Base-by-base conservation (phyloP, 2,113 vertebrate species). In the Gavia stellata region DNA sequence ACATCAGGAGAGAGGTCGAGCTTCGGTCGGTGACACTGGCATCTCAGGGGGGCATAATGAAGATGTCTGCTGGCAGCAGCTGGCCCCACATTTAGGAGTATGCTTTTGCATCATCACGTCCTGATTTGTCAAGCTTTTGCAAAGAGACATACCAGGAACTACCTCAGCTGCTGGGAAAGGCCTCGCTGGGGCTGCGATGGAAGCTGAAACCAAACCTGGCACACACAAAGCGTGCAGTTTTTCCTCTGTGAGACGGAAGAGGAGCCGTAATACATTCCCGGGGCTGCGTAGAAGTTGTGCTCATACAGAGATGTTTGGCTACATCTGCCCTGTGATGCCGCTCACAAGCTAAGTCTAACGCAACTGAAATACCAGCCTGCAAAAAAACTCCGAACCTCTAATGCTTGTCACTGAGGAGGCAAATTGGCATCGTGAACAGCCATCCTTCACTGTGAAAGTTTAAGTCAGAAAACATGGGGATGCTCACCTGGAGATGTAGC, bases 181-280 rank as follows among this genome's bases (percentile, higher is more conserved):
- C 17, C 26, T 42, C 1, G 0, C 25, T 38, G 36, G 40, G 53
- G 7, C 40, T 13, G 11, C 0, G 1, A 15, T 4, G 17, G 40
- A 56, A 58, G 73, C 28, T 21, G 61, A 28, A 40, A 29, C 12
- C 53, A 55, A 55, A 52, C 7, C 11, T 62, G 36, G 18, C 58
- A 44, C 11, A 8, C 14, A 26, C 29, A 10, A 44, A 79, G 9
- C 3, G 1, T 24, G 29, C 26, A 25, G 4, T 9, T 68, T 66
- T 56, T 23, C 6, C 13, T 29, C 45, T 31, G 4, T 23, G 42
- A 34, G 38, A 26, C 38, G 17, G 67, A 55, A 31, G 25, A 56
- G 42, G 47, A 83, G 49, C 34, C 58, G 19, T 14, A 24, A 6
- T 25, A 12, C 10, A 7, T 10, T 9, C n/a, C 45, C 14, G 63